Evolutionary conservation across 2,113 vertebrate species (phyloP), one percentile per base, ranked within the genome.

Genomic region (Copsychus sechellarum): DNA sequence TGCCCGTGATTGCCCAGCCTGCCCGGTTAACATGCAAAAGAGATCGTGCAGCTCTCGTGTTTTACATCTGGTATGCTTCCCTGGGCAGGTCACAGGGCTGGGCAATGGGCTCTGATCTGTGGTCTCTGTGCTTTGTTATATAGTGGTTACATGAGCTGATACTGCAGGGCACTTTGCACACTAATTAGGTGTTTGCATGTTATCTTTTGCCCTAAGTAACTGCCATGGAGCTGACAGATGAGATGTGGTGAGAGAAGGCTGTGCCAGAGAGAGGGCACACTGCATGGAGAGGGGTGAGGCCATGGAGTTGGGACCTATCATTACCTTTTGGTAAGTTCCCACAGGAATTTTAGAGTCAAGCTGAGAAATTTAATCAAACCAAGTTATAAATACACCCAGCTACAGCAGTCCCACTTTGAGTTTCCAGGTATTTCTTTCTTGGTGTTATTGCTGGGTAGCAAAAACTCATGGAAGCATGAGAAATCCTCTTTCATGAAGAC

Each of bases 201-300:
- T 93, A 91, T 91, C 94, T 95, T 95, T 71, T 47, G 19, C 57
- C 53, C 57, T 78, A 48, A 81, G 82, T 81, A 76, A 92, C 73
- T 93, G 86, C 64, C 42, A 53, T 28, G 48, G 90, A 45, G 28
- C 83, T 71, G 53, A 24, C 28, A 36, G 76, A 81, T 1, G 23
- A 86, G 72, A 53, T 2, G 3, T 33, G 26, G 60, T 3, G 20
- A 73, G 74, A 61, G 67, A 77, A 86, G 40, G 74, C 29, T 77
- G 66, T 17, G n/a, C 45, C 8, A 5, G 40, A 76, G 53, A 58
- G 53, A 58, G 54, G 66, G 84, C 40, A 28, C 0, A 0, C 26
- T 56, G 61, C 40, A 43, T 18, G 57, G 34, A 80, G 48, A 56
- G 11, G 28, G 20, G n/a, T 60, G 53, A 47, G 83, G 9, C 20